Percentiles rank a stretch among this genome's conserved stretches.
These are phyloP conservation scores for Emmelina monodactyla DNA, from an alignment of 2,888 invertebrate genomes.

Conservation along the genomic window DNA sequence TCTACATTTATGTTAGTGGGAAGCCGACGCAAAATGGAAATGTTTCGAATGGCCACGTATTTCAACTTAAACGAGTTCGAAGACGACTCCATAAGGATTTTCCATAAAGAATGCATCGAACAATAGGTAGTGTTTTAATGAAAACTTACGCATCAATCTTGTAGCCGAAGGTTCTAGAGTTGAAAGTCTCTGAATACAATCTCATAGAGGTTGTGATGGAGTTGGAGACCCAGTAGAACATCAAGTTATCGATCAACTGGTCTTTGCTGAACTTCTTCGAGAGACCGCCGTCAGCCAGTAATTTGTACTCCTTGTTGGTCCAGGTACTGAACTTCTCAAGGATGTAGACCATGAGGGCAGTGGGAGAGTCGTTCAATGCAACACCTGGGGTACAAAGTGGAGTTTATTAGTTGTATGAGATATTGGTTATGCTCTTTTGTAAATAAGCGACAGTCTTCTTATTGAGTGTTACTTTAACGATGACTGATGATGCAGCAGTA, in stretches of 20 bases:
- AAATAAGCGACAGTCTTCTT: too few relatives aligned
- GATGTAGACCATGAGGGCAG: constrained; percentile 82
- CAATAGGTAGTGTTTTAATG: too few relatives aligned
- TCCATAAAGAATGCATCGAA: too few relatives aligned
- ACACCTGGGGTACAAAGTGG: constrained; percentile 70
- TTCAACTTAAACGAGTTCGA: too few relatives aligned
- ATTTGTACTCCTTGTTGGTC: constrained; percentile 50
- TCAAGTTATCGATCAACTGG: constrained; percentile 80
- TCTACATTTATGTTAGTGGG: too few relatives aligned
- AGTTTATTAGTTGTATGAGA: too few relatives aligned
- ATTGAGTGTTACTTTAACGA: too few relatives aligned
- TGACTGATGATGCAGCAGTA: too few relatives aligned
- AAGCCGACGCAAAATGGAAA: too few relatives aligned
- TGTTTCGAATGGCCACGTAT: too few relatives aligned
- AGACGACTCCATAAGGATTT: too few relatives aligned
- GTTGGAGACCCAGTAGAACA: constrained; percentile 82
- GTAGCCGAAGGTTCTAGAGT: constrained; percentile 21
- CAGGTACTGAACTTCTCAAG: constrained; percentile 78
- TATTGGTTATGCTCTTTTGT: too few relatives aligned
- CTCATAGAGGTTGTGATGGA: constrained; percentile 78
- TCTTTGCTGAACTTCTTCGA: constrained; percentile 59
- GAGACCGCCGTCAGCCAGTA: constrained; percentile 71
- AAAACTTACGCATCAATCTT: constrained; percentile 49
- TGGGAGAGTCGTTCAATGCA: constrained; percentile 76
- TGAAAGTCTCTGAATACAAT: constrained; percentile 73